Evolutionary conservation across 2,888 invertebrate species (phyloP).

Genomic region (Meteorus colon): DNA sequence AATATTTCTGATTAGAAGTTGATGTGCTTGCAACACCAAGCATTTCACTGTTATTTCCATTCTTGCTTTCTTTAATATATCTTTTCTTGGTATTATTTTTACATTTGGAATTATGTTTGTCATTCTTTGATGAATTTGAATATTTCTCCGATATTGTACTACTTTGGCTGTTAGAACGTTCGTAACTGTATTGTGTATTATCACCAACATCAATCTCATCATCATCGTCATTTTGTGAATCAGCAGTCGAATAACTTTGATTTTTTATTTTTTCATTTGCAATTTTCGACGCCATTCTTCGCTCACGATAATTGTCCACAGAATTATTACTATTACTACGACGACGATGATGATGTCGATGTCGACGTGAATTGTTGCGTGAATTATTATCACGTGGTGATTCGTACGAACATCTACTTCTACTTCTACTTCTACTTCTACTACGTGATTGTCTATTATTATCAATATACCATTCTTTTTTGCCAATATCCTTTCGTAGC

Average conservation of each 20-base stretch:
- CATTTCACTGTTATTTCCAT: neutral
- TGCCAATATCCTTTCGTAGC: slow-evolving; percentile 42
- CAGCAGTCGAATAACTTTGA: slow-evolving; percentile 19
- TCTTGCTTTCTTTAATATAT: neutral
- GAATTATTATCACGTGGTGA: neutral
- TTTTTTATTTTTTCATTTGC: slow-evolving; percentile 30
- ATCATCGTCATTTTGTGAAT: slow-evolving; percentile 35
- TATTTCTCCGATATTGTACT: slow-evolving; percentile 20
- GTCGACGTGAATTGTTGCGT: neutral
- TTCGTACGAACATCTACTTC: slow-evolving; percentile 36
- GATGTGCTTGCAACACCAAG: slow-evolving; percentile 17
- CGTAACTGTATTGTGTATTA: neutral
- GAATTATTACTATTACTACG: neutral
- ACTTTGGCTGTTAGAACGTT: slow-evolving; percentile 35
- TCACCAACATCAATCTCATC: neutral
- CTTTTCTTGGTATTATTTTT: slow-evolving; percentile 10
- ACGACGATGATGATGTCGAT: neutral
- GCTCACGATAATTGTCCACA: neutral
- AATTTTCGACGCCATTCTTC: neutral
- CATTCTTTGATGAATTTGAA: neutral
- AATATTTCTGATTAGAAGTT: slow-evolving; percentile 15
- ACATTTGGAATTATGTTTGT: slow-evolving; percentile 24
- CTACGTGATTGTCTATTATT: slow-evolving; percentile 26
- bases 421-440: slow-evolving; percentile 38
- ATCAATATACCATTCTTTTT: slow-evolving; percentile 48